These are phyloP conservation scores for Elmis aenea DNA, from an alignment of 2,888 invertebrate genomes.

Conservation along the genomic window DNA sequence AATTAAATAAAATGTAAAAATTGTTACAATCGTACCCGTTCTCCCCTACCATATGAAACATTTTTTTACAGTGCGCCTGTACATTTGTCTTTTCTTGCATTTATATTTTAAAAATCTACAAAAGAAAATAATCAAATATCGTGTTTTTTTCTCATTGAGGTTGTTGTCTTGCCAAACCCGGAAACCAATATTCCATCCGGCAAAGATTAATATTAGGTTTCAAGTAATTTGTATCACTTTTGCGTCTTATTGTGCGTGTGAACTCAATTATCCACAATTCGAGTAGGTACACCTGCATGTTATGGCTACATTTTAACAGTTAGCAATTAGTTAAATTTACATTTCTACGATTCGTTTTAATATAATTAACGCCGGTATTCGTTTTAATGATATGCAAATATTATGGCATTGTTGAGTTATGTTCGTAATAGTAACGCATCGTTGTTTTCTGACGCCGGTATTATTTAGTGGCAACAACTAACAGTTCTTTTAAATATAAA, in stretches of 20 bases:
- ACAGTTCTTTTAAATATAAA: conserved; percentile 10
- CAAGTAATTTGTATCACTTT: conserved; percentile 30
- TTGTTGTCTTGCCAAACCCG: too few relatives aligned
- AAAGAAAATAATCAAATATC: too few relatives aligned
- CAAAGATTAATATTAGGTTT: conserved; percentile 20
- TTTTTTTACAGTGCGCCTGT: too few relatives aligned
- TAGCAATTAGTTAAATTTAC: conserved; percentile 31
- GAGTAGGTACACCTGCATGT: conserved; percentile 21
- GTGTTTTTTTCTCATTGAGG: too few relatives aligned
- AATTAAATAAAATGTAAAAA: too few relatives aligned
- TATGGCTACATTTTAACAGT: conserved; percentile 25
- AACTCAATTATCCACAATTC: conserved; percentile 18
- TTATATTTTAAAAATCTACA: too few relatives aligned
- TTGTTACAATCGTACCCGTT: too few relatives aligned
- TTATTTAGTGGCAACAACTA: conserved; percentile 14
- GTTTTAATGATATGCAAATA: conserved; percentile 32
- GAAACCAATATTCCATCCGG: too few relatives aligned
- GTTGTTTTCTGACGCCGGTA: conserved; percentile 9
- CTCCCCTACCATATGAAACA: too few relatives aligned
- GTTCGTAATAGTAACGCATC: conserved; percentile 9
- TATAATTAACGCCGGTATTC: conserved; percentile 22
- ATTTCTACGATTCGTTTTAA: conserved; percentile 26
- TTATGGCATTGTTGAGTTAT: conserved; percentile 23
- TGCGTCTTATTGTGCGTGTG: conserved; percentile 19
- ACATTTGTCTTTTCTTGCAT: too few relatives aligned